These are phyloP conservation scores for Tipula lateralis DNA, from an alignment of 2,888 invertebrate species.

Conservation along the genomic window DNA sequence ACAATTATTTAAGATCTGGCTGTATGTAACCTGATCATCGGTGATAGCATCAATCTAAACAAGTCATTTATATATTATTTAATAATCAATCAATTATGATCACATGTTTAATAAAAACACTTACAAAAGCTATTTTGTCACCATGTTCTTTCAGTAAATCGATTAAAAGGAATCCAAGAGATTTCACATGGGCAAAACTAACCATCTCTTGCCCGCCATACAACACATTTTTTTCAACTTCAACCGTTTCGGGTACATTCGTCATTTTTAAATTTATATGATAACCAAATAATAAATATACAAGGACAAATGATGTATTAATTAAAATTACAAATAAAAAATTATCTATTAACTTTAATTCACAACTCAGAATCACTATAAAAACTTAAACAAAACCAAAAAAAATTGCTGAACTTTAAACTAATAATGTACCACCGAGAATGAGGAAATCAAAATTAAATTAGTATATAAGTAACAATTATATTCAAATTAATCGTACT, in stretches of 20 bases:
- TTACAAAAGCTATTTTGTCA: neutral
- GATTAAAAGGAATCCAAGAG: neutral
- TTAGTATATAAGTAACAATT: neutral
- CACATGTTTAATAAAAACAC: neutral
- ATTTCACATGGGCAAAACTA: neutral
- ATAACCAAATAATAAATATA: neutral
- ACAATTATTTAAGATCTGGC: neutral
- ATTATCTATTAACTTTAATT: neutral
- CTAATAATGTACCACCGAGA: neutral
- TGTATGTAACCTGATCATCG: neutral
- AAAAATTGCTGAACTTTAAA: neutral
- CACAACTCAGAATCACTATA: neutral
- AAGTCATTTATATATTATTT: neutral
- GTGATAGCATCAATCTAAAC: neutral
- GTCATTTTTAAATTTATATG: neutral
- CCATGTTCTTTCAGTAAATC: neutral
- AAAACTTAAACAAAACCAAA: neutral
- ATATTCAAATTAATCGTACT: neutral
- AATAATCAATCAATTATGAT: neutral
- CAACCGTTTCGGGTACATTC: neutral
- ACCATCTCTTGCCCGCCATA: neutral
- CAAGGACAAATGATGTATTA: neutral
- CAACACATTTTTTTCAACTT: neutral
- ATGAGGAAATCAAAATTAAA: too few relatives aligned
- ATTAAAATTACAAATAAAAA: neutral